phyloP scores from a whole-genome alignment of 2,888 invertebrate genomes.

The Mythimna loreyi region DNA sequence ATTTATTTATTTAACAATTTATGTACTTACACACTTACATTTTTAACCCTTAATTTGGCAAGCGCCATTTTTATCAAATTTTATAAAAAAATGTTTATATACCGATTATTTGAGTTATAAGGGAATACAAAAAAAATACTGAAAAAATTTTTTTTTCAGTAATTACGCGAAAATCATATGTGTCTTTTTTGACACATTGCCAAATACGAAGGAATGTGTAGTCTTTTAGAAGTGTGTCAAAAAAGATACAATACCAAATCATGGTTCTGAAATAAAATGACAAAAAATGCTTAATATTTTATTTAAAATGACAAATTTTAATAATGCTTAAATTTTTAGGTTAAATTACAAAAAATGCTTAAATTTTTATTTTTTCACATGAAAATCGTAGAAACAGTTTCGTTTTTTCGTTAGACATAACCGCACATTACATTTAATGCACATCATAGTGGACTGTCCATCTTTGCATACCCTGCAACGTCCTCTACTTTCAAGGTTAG shows the following conservation, averaged over 20 bases:
- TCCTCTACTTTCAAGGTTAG: conserved; percentile 14
- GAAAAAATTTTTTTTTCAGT: conserved; percentile 10
- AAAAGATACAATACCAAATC: conserved; percentile 19
- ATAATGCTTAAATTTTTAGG: too few species aligned
- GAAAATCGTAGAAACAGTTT: conserved; percentile 24
- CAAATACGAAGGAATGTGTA: conserved; percentile 14
- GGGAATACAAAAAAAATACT: conserved; percentile 13
- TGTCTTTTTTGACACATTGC: conserved; percentile 16
- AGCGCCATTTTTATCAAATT: conserved; percentile 21
- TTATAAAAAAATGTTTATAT: conserved; percentile 11
- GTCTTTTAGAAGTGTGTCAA: conserved; percentile 13
- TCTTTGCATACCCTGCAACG: conserved; percentile 19
- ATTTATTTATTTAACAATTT: too few species aligned
- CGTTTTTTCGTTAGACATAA: conserved; percentile 20
- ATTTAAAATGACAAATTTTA: too few species aligned
- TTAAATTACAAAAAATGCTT: too few species aligned
- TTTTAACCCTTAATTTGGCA: conserved; percentile 15
- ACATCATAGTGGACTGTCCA: conserved; percentile 15
- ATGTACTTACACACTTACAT: too few species aligned
- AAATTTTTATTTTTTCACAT: conserved; percentile 17
- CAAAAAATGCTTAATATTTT: conserved; percentile 16
- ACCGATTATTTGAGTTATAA: conserved; percentile 14
- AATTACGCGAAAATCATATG: conserved; percentile 20
- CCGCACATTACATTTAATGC: conserved; percentile 21
- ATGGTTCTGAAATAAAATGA: conserved; percentile 11